phyloP scores from a whole-genome alignment of 2,888 invertebrate genomes.

The Phorcus lineatus region DNA sequence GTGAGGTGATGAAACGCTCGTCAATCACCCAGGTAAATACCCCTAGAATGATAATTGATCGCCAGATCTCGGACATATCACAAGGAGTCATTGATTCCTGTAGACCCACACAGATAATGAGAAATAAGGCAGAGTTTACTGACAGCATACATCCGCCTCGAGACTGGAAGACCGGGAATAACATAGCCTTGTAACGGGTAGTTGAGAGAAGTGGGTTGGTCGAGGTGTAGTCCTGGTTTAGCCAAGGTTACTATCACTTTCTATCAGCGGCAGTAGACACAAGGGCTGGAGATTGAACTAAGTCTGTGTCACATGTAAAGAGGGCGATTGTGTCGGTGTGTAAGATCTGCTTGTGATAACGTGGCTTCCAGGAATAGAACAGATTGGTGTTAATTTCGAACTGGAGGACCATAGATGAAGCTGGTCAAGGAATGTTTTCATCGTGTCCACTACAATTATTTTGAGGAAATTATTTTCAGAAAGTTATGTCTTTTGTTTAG shows the following conservation, averaged over 20 bases:
- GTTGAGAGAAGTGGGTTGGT: neutral
- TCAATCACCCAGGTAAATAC: constrained; percentile 5
- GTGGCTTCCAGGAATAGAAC: no score
- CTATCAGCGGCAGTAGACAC: neutral
- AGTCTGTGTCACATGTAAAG: no score
- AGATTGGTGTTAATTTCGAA: no score
- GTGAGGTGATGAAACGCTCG: neutral
- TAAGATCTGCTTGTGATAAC: no score
- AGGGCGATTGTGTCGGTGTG: no score
- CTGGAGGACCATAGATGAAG: no score
- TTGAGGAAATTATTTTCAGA: no score
- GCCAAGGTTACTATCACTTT: constrained; percentile 7
- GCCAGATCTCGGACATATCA: constrained; percentile 12
- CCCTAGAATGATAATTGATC: constrained; percentile 11
- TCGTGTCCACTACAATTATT: no score
- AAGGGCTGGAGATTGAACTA: neutral
- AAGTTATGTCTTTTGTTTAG: no score
- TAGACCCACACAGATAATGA: constrained; percentile 7
- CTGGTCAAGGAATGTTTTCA: no score
- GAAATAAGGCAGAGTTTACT: neutral
- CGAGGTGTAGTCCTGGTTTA: neutral
- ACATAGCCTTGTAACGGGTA: neutral
- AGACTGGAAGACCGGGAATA: neutral
- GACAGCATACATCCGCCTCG: neutral
- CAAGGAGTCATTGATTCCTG: constrained; percentile 9